Conservation (phyloP, 1,140 invertebrate species). For the honey bee (Apis mellifera) region Amel_HAv3.1 CM009946.2:6331001-6331500, state of each 20-base stretch:
- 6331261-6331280: constrained; percentile 81
- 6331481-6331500: not conserved
- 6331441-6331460: constrained; percentile 24
- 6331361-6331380: constrained; percentile 78
- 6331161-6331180: too few species aligned
- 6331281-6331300: constrained; percentile 73
- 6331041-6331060: too few species aligned
- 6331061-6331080: too few species aligned
- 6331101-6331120: too few species aligned
- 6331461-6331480: constrained; percentile 17
- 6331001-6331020: too few species aligned
- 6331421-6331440: constrained; percentile 46
- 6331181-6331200: constrained; percentile 2
- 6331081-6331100: too few species aligned
- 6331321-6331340: constrained; percentile 74
- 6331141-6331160: too few species aligned
- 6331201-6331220: constrained; percentile 27
- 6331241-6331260: constrained; percentile 73
- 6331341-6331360: constrained; percentile 82
- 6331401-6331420: constrained; percentile 47
- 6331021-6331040: too few species aligned
- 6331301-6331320: constrained; percentile 72
- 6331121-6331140: too few species aligned
- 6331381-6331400: constrained; percentile 58
- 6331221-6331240: constrained; percentile 72